Evolutionary conservation across 2,113 vertebrate genomes (phyloP), one percentile per base, ranked within the genome.

Genomic region (Rhagologus leucostigma): DNA sequence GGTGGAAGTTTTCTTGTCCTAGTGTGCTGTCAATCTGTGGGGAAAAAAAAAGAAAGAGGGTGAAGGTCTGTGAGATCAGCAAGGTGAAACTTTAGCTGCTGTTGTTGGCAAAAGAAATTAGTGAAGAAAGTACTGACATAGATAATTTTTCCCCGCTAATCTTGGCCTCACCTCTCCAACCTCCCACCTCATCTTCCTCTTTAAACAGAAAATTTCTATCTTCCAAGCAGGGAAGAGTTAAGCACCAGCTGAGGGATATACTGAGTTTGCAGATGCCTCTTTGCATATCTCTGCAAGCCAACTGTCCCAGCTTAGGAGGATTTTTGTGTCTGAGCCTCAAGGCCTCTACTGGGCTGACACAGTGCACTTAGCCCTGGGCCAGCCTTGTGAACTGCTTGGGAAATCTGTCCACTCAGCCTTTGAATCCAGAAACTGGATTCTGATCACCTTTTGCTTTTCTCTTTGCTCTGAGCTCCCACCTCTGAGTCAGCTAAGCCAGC

Each of bases 301-400:
- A 23, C 24, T 53, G n/a, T 42, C 50, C 37, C 67, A 69, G 3
- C 15, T 60, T 41, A 71, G 49, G 26, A 67, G 44, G 5, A 88
- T 20, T 83, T 56, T 27, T 41, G 5, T 23, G 6, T 69, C 22
- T 70, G 69, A 91, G 26, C 50, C 57, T 32, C 41, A 56, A 35
- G 44, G 8, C 0, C 0, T 5, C n/a, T 20, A 18, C 1, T 2
- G 55, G 29, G 19, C n/a, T 63, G 60, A 37, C n/a, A 44, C 6
- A 63, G 19, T 6, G 18, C 29, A 6, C 30, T 67, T 57, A 27
- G 47, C 11, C 29, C 37, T 56, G 37, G 37, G 23, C 15, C 29
- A 81, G 50, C 16, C 16, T 84, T 57, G 27, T 29, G 33, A 60
- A 44, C 26, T 57, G 14, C 32, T 74, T 73, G 42, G 59, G 29